phyloP scores from a whole-genome alignment of 92 coral and sea anemone genomes.

The Actinernus sp. region DNA sequence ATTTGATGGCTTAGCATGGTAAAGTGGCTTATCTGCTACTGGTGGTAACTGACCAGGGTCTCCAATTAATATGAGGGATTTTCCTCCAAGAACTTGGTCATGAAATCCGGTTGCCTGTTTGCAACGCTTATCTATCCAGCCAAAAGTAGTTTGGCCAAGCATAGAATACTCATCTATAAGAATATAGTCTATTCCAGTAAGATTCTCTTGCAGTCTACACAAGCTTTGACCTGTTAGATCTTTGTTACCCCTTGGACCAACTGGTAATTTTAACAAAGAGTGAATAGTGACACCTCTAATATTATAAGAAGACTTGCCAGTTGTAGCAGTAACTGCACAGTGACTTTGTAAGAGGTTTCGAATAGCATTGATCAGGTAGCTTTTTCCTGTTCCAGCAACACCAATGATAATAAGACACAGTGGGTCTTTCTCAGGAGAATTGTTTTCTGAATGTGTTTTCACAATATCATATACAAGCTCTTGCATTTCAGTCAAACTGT shows the following conservation, averaged over 20 bases:
- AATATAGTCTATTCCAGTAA: conserved; percentile 38
- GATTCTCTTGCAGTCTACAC: conserved; percentile 34
- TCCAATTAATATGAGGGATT: conserved; percentile 23
- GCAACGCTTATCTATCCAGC: conserved; percentile 35
- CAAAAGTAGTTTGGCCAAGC: conserved; percentile 51
- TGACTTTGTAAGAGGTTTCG: conserved; percentile 14
- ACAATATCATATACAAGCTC: conserved; percentile 43
- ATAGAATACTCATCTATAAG: conserved; percentile 55
- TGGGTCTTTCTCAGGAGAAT: conserved; percentile 33
- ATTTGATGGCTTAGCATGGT: conserved; percentile 44
- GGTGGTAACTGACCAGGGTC: conserved; percentile 59
- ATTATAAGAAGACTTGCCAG: conserved; percentile 32
- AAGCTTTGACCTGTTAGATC: conserved; percentile 43
- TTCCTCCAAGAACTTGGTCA: conserved; percentile 47
- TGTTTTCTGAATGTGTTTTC: conserved; percentile 38
- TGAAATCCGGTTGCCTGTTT: conserved; percentile 26
- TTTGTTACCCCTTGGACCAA: conserved; percentile 45
- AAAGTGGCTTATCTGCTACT: conserved; percentile 48
- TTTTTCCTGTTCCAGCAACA: conserved; percentile 36
- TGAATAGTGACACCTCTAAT: conserved; percentile 48
- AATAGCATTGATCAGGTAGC: conserved; percentile 42
- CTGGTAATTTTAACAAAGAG: conserved; percentile 64
- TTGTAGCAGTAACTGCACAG: conserved; percentile 39
- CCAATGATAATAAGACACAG: conserved; percentile 36
- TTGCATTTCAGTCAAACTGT: conserved; percentile 55